Evolutionary conservation across 2,797 vertebrate genomes (phyloP).

Genomic region (Pyrrhura leucotis): DNA sequence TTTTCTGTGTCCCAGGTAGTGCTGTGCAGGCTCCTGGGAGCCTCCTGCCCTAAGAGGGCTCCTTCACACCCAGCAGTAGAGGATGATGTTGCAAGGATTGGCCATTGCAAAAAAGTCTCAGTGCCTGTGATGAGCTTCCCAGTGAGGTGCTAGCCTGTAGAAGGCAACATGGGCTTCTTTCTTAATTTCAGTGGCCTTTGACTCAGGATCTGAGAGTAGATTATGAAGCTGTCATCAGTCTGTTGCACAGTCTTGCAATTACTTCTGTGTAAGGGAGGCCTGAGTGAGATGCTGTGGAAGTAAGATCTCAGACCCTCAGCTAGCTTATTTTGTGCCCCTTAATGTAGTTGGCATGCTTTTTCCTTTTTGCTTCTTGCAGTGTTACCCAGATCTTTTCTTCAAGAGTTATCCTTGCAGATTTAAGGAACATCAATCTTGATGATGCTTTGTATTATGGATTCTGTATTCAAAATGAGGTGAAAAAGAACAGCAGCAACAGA

Average conservation of each 20-base stretch:
- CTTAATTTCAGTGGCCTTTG: neutral
- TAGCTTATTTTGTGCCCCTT: neutral
- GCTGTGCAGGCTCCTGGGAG: neutral
- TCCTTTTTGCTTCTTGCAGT: neutral
- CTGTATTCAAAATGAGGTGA: neutral
- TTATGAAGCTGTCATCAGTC: neutral
- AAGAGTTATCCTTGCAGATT: neutral
- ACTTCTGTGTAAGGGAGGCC: neutral
- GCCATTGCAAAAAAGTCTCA: neutral
- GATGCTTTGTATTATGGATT: neutral
- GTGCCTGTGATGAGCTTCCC: neutral
- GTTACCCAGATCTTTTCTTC: neutral
- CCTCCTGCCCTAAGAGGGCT: accelerated
- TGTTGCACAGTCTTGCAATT: neutral
- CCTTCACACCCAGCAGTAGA: neutral
- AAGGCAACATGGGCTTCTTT: neutral
- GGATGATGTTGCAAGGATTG: neutral
- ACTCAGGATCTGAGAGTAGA: neutral
- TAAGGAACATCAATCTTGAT: neutral
- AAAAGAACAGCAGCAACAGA: neutral
- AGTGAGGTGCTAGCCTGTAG: neutral
- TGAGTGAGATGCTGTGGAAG: neutral
- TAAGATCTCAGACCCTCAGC: neutral
- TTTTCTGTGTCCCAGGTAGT: accelerated
- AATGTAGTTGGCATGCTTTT: neutral